Evolutionary conservation across 2,113 vertebrate species (phyloP).

Genomic region (Gymnogyps californianus): DNA sequence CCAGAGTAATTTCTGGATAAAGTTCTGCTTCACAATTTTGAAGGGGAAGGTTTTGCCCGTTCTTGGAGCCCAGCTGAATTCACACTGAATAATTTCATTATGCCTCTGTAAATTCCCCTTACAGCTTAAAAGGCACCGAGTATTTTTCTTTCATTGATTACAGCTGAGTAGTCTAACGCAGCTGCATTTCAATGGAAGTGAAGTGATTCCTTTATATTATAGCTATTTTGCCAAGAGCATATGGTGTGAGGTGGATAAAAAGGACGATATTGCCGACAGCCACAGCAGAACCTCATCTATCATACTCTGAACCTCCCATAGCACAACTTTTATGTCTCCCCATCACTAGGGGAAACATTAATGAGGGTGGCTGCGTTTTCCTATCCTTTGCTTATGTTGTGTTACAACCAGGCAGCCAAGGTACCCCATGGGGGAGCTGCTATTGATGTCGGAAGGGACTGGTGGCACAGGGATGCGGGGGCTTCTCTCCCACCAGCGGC

Average conservation of each 20-base stretch:
- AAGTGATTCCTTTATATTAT: constrained; percentile 6
- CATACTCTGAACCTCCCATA: neutral
- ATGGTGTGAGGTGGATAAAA: constrained; percentile 42
- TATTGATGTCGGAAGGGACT: neutral
- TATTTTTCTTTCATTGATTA: constrained; percentile 37
- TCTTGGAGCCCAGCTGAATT: constrained; percentile 32
- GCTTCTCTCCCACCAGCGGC: neutral
- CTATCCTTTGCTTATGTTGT: fast-evolving
- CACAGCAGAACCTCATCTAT: neutral
- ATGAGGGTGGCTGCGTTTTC: neutral
- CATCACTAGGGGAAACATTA: neutral
- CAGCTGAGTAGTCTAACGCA: constrained; percentile 26
- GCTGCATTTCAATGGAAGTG: constrained; percentile 38
- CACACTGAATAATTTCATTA: constrained; percentile 33
- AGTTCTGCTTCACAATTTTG: neutral
- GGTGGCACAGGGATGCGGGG: too few species aligned
- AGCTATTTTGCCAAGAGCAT: constrained; percentile 37
- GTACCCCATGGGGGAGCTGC: neutral
- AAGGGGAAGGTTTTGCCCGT: neutral
- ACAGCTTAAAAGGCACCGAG: constrained; percentile 1
- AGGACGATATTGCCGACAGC: neutral
- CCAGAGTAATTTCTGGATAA: neutral
- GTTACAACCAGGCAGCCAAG: neutral
- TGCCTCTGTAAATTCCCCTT: constrained; percentile 31
- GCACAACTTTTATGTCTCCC: neutral